A percentile compares a stretch with the other conserved stretches of the same genome.
These are phyloP conservation scores for Lysiphlebus fabarum DNA, from an alignment of 1,140 invertebrate genomes.

Conservation along the genomic window DNA sequence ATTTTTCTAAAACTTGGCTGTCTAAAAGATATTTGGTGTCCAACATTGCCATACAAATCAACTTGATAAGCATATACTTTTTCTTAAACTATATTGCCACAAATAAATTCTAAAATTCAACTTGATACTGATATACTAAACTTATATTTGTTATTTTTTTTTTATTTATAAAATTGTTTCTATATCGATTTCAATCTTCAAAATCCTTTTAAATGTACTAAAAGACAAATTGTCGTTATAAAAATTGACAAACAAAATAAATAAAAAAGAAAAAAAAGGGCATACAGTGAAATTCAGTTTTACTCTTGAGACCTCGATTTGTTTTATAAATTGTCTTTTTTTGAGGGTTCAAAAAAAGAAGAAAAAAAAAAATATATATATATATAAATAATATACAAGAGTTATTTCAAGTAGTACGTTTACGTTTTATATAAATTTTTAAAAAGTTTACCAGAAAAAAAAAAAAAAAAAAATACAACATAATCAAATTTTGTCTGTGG, in stretches of 20 bases:
- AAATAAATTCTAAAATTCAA: conserved; percentile 30
- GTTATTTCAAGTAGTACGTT: conserved; percentile 13
- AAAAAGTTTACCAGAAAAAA: conserved; percentile 23
- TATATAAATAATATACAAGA: not conserved
- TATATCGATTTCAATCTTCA: no score
- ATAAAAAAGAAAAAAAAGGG: not conserved
- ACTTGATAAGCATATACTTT: no score
- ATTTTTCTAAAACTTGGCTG: conserved; percentile 19
- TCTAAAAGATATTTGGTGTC: conserved; percentile 32
- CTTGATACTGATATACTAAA: no score
- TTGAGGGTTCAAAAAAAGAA: no score
- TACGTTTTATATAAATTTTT: conserved; percentile 14
- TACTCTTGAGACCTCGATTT: conserved; percentile 11
- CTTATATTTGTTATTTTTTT: no score
- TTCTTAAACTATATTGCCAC: conserved; percentile 15
- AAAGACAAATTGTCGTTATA: not conserved
- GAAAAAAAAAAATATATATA: no score
- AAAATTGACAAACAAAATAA: conserved; percentile 8
- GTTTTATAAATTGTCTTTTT: not conserved
- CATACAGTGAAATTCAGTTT: conserved; percentile 11
- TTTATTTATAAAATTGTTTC: no score
- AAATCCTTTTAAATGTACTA: no score
- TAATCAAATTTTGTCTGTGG: conserved; percentile 55
- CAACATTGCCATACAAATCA: conserved; percentile 4
- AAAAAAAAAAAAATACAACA: conserved; percentile 42